Conservation (phyloP, 2,888 invertebrate genomes). For the Pseudolycoriella hygida region DNA sequence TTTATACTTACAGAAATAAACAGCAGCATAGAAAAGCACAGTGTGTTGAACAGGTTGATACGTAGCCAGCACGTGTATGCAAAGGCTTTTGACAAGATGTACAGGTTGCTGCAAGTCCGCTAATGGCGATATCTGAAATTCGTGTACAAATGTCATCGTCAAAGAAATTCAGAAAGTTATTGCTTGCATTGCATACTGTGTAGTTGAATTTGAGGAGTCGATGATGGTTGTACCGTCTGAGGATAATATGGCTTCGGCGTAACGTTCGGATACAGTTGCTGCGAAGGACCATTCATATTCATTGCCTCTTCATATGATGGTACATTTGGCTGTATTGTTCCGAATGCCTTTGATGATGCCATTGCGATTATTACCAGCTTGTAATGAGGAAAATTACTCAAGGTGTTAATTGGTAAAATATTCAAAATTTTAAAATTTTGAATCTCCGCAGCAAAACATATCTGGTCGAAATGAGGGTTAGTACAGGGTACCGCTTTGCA, state of each 20-base stretch:
- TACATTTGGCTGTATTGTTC: slow-evolving; percentile 24
- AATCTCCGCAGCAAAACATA: too few relatives aligned
- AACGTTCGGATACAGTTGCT: not conserved
- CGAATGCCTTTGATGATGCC: slow-evolving; percentile 80
- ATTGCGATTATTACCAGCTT: slow-evolving; percentile 34
- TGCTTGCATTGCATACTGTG: not conserved
- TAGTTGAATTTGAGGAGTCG: not conserved
- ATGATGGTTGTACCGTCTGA: too few relatives aligned
- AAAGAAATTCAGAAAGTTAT: not conserved
- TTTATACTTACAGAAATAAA: not conserved
- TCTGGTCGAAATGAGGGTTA: too few relatives aligned
- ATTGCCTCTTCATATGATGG: slow-evolving; percentile 3
- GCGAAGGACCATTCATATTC: not conserved
- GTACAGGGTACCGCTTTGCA: too few relatives aligned
- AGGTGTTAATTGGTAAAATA: too few relatives aligned
- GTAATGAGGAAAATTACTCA: too few relatives aligned
- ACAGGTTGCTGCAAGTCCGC: not conserved
- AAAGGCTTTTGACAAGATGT: not conserved
- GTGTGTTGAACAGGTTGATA: not conserved
- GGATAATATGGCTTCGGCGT: not conserved
- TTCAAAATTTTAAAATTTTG: too few relatives aligned
- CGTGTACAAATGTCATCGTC: not conserved
- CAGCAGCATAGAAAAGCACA: not conserved
- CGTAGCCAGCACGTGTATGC: not conserved
- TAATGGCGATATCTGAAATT: not conserved